phyloP scores from a whole-genome alignment of 37 sponge, comb jelly and placozoan species.

The Geodia barretti region DNA sequence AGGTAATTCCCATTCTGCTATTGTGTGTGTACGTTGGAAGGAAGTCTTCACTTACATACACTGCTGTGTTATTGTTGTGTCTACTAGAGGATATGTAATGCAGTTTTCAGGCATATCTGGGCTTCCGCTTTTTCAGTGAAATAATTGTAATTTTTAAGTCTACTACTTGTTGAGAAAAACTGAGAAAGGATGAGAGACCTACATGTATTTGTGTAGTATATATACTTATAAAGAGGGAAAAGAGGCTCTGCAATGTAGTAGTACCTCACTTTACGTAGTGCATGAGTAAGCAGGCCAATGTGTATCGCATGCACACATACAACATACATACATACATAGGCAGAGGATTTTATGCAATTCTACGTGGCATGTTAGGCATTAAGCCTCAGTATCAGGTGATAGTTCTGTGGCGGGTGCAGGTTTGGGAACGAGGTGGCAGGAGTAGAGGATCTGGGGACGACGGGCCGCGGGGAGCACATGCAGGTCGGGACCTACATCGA shows the following conservation, averaged over 20 bases:
- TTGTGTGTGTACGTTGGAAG: neutral
- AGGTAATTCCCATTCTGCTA: no score
- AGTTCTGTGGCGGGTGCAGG: conserved; percentile 40
- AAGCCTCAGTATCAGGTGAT: no score
- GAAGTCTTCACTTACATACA: neutral
- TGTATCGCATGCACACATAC: no score
- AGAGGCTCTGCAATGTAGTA: neutral
- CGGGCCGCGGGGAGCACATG: conserved; percentile 96
- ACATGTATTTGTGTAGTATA: conserved; percentile 5
- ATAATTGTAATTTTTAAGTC: no score
- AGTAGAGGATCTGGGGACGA: conserved; percentile 96
- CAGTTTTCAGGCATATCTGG: neutral
- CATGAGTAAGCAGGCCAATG: no score
- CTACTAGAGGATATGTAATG: neutral
- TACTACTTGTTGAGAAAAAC: no score
- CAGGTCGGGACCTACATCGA: conserved; percentile 97
- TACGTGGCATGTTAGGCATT: no score
- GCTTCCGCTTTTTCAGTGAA: no score
- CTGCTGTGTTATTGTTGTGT: neutral
- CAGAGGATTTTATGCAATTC: no score
- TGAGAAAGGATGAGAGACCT: no score
- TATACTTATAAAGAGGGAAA: neutral
- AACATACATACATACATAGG: no score
- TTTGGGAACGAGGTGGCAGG: conserved; percentile 96
- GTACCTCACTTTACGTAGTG: neutral